phyloP scores from a whole-genome alignment of 2,113 vertebrate species.

The Neotoma lepida region DNA sequence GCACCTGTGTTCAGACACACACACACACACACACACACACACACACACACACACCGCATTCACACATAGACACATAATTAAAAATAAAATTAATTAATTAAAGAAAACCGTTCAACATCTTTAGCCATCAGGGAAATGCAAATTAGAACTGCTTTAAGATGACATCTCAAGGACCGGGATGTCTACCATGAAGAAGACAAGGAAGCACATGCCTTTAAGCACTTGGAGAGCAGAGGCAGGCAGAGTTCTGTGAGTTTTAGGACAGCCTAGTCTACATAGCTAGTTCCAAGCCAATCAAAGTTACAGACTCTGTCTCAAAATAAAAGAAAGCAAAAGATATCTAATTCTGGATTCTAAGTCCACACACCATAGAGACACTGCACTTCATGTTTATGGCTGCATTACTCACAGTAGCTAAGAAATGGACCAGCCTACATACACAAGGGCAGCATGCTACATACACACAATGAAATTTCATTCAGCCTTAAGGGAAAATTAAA shows the following conservation, averaged over 20 bases:
- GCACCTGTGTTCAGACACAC: not conserved
- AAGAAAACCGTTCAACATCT: not conserved
- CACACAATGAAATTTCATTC: not conserved
- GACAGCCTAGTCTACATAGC: not conserved
- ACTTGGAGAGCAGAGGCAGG: not conserved
- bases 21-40: too few relatives aligned
- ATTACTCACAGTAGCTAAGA: not conserved
- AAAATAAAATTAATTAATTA: not conserved
- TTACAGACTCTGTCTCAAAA: not conserved
- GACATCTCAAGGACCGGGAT: not conserved
- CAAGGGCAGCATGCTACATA: not conserved
- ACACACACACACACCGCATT: too few relatives aligned
- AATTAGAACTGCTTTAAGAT: not conserved
- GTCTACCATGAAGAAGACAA: not conserved
- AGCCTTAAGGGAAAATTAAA: not conserved
- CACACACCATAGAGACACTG: not conserved
- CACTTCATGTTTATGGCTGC: not conserved
- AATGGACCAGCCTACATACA: not conserved
- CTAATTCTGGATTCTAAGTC: not conserved
- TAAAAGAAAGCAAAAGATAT: not conserved
- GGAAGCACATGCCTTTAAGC: not conserved
- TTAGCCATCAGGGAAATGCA: not conserved
- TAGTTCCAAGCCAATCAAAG: not conserved
- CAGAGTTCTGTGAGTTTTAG: not conserved
- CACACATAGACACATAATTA: not conserved